phyloP scores from a whole-genome alignment of 30 jellyfish, hydroid and myxozoan species.

The Hydra vulgaris region DNA sequence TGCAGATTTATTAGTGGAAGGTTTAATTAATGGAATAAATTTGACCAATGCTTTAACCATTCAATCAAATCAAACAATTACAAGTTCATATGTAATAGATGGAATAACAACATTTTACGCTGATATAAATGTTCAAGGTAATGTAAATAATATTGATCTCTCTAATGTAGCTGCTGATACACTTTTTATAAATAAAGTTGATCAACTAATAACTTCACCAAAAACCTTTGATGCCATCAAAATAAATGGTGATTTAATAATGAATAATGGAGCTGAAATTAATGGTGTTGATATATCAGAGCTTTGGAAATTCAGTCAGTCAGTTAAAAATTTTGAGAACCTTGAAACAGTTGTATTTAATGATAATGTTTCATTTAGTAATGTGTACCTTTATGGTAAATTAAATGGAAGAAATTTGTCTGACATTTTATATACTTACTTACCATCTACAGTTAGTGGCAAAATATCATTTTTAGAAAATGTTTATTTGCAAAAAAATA shows the following conservation, averaged over 20 bases:
- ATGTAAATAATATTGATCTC: conserved; percentile 51
- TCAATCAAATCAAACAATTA: conserved; percentile 31
- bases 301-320: conserved; percentile 18
- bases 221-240: conserved; percentile 27
- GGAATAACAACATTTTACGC: conserved; percentile 21
- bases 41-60: conserved; percentile 17
- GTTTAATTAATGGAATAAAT: conserved; percentile 48
- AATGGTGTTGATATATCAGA: conserved; percentile 75
- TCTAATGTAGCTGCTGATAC: conserved; percentile 38
- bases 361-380: conserved; percentile 11
- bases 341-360: conserved; percentile 2
- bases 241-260: conserved; percentile 22
- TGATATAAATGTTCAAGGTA: conserved; percentile 30
- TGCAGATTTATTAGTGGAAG: conserved; percentile 27
- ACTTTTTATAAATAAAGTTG: conserved; percentile 22
- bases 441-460: conserved; percentile 41
- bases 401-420: neutral
- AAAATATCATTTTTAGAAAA: conserved; percentile 19
- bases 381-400: neutral
- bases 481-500: neutral
- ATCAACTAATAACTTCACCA: conserved; percentile 32
- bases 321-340: neutral
- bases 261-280: conserved; percentile 34
- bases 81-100: conserved; percentile 19
- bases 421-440: conserved; percentile 36